Evolutionary conservation across 1,140 invertebrate genomes (phyloP), one percentile per base, ranked within the genome.

Genomic region (Cydia amplana): DNA sequence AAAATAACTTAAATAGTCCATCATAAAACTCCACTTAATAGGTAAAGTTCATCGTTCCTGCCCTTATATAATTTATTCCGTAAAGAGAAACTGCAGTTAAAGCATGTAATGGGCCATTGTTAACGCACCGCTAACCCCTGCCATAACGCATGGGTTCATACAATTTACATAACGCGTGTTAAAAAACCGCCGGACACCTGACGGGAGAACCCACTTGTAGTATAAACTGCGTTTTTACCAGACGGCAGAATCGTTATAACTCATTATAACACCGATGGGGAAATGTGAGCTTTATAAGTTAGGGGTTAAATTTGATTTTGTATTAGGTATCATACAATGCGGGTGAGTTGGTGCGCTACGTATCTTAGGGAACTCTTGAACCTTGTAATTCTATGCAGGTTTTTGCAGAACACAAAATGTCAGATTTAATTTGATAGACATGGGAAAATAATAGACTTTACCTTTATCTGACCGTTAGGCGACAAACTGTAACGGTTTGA

Each of bases 61-160:
- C 20, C 55, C 20, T 70, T 70, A 20, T 23, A 70, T 70, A 70
- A 70, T 18, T 16, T 36, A 70, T 70, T 70, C 25, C 28, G 7
- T 70, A 70, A 70, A 70, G 65, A 70, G 65, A 70, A 70, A 70
- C 65, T 70, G 65, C 65, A 70, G 65, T 70, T 70, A 70, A 36
- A 18, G 28, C 65, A 70, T 18, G 65, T 70, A 70, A 70, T 70
- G 65, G 65, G 28, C 65, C 65, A 40, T 70, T 70, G 65, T 70
- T 70, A 70, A 70, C 65, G 65, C 65, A 70, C 32, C 65, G 32
- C 7, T 18, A 28, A 40, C 65, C 65, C 16, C 28, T 36, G 5
- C 36, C 65, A 70, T 70, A 70, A 70, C 65, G 65, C 65, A 70
- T 70, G 65, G 65, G 65, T 36, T 36, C 28, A 36, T 18, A 18